Evolutionary conservation across 2,888 invertebrate species (phyloP).

Genomic region (Elegia similella): DNA sequence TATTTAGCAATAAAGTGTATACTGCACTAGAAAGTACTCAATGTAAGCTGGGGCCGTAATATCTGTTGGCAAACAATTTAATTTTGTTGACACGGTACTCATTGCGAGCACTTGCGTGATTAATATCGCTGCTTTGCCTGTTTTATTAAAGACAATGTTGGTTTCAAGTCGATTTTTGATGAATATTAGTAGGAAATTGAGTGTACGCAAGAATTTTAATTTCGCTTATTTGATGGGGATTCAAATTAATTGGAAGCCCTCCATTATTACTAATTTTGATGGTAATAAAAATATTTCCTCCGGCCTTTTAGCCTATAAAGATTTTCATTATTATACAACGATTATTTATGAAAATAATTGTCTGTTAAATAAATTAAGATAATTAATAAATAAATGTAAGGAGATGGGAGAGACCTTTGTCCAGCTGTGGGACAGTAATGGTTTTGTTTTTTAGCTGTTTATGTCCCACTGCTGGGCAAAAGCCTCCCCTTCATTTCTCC

Average conservation of each 20-base stretch:
- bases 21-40: constrained; percentile 34
- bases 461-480: no score
- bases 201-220: constrained; percentile 2
- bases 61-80: constrained; percentile 52
- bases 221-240: not conserved
- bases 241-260: not conserved
- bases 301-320: no score
- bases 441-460: no score
- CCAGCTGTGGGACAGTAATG: no score
- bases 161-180: constrained; percentile 18
- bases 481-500: no score
- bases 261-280: not conserved
- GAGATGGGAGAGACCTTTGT: no score
- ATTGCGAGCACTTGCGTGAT: constrained; percentile 35
- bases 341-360: no score
- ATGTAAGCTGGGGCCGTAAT: constrained; percentile 48
- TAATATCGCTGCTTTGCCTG: constrained; percentile 24
- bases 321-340: no score
- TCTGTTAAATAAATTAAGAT: no score
- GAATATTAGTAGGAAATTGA: not conserved
- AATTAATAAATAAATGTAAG: no score
- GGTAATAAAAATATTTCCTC: not conserved
- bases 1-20: constrained; percentile 32
- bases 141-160: constrained; percentile 8
- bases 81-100: constrained; percentile 49